Evolutionary conservation across 2,888 invertebrate species (phyloP).

Genomic region (Leptinotarsa haldemani): DNA sequence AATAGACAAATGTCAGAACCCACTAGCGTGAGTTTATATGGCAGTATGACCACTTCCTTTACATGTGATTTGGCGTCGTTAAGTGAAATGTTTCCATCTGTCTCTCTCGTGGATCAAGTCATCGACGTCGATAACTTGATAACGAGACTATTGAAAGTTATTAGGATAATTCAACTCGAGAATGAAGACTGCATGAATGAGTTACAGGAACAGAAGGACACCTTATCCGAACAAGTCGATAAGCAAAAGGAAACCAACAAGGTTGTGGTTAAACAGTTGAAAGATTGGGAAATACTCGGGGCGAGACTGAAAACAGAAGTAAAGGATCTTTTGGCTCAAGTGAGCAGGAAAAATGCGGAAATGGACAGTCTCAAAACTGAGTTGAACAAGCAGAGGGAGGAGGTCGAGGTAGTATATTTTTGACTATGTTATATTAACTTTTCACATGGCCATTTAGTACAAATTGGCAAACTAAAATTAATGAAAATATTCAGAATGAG

Average conservation of each 20-base stretch:
- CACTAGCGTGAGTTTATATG: slow-evolving; percentile 56
- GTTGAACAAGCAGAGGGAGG: slow-evolving; percentile 69
- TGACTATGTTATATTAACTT: too few species aligned
- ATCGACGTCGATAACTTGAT: slow-evolving; percentile 81
- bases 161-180: slow-evolving; percentile 79
- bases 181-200: slow-evolving; percentile 76
- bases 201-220: slow-evolving; percentile 74
- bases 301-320: slow-evolving; percentile 69
- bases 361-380: slow-evolving; percentile 68
- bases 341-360: slow-evolving; percentile 68
- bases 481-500: too few species aligned
- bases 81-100: slow-evolving; percentile 67
- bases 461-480: too few species aligned
- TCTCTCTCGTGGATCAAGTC: slow-evolving; percentile 77
- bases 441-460: too few species aligned
- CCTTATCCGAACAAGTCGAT: slow-evolving; percentile 60
- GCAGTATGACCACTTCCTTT: slow-evolving; percentile 64
- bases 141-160: slow-evolving; percentile 75
- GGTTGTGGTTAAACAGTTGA: slow-evolving; percentile 63
- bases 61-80: slow-evolving; percentile 59
- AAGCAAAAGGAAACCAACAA: slow-evolving; percentile 64
- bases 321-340: slow-evolving; percentile 69
- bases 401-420: slow-evolving; percentile 67
- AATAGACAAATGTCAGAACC: slow-evolving; percentile 70
- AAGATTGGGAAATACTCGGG: slow-evolving; percentile 70